These are phyloP conservation scores for Ectemnius continuus DNA, from an alignment of 2,888 invertebrate species.

Conservation along the genomic window DNA sequence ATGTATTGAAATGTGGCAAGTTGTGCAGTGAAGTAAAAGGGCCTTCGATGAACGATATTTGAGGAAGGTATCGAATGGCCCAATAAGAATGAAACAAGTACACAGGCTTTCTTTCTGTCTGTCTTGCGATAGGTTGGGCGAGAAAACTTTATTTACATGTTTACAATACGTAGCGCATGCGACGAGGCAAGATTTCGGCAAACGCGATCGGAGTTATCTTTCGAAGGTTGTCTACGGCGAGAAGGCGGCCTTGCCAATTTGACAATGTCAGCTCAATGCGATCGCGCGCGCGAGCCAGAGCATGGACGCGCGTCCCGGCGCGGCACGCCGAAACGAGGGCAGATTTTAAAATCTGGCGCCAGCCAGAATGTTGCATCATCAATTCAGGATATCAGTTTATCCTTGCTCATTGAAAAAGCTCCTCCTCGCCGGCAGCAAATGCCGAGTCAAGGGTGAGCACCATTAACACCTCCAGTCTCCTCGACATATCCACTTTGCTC, in stretches of 20 bases:
- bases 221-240: conserved; percentile 46
- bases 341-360: conserved; percentile 47
- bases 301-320: background rate
- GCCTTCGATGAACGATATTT: no score
- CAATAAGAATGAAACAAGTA: no score
- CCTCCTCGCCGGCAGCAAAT: background rate
- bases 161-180: no score
- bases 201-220: conserved; percentile 45
- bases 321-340: conserved; percentile 43
- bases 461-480: no score
- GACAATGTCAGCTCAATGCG: conserved; percentile 44
- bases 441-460: no score
- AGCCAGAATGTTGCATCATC: conserved; percentile 34
- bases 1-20: no score
- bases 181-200: background rate
- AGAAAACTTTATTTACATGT: no score
- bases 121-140: no score
- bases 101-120: no score
- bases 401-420: conserved; percentile 14
- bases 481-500: no score
- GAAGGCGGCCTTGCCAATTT: conserved; percentile 52
- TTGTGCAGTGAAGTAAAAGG: no score
- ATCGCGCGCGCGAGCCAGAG: conserved; percentile 25
- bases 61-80: no score
- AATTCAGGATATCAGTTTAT: conserved; percentile 18